Conservation (phyloP, 2,888 invertebrate genomes). For the Phrixothrix hirtus region DNA sequence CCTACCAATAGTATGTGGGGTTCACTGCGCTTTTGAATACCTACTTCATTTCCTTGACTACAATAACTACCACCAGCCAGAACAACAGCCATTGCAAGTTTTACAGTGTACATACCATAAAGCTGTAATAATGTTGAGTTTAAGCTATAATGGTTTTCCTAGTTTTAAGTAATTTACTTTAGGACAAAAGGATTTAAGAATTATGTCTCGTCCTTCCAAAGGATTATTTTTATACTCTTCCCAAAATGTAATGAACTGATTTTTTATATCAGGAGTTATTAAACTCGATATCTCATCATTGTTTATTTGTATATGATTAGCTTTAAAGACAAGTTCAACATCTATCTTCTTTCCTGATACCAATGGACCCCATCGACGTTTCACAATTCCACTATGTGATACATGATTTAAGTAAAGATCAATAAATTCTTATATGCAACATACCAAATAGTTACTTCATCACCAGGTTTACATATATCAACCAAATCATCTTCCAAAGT, state of each 20-base stretch:
- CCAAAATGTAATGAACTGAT: constrained; percentile 77
- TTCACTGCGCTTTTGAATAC: constrained; percentile 67
- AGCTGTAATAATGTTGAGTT: constrained; percentile 68
- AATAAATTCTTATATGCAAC: constrained; percentile 18
- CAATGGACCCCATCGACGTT: constrained; percentile 72
- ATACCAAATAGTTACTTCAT: constrained; percentile 83
- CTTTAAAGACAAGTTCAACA: constrained; percentile 71
- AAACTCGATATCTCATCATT: constrained; percentile 58
- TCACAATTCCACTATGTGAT: constrained; percentile 81
- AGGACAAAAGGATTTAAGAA: constrained; percentile 82
- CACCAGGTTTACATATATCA: constrained; percentile 85
- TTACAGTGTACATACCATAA: constrained; percentile 85
- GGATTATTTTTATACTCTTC: constrained; percentile 64
- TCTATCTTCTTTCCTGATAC: constrained; percentile 64
- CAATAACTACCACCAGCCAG: constrained; percentile 62
- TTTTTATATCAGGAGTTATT: constrained; percentile 67
- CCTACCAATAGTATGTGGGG: constrained; percentile 85
- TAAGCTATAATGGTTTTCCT: no score
- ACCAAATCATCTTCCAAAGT: constrained; percentile 84
- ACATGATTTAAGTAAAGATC: no score
- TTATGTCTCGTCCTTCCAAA: constrained; percentile 74
- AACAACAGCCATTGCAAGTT: constrained; percentile 78
- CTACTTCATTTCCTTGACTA: constrained; percentile 52
- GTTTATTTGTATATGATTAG: constrained; percentile 72
- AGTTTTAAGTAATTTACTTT: constrained; percentile 64